Percentiles rank a stretch among this genome's conserved stretches.
These are phyloP conservation scores for Carcharodon carcharias DNA, from an alignment of 2,797 vertebrate species.

Conservation along the genomic window DNA sequence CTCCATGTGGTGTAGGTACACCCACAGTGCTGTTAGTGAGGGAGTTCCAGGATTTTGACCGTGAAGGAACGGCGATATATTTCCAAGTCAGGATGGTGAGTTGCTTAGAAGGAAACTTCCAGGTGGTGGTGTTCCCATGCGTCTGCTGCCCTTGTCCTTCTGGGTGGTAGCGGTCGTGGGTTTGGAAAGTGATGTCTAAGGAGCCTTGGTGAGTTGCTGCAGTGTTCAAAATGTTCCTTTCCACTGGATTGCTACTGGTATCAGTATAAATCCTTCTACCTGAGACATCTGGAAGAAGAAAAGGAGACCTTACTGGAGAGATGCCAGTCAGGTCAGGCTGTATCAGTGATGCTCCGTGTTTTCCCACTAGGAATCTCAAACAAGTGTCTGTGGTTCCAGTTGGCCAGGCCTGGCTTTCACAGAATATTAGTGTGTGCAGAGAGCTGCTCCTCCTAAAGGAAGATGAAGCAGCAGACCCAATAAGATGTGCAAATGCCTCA, in stretches of 20 bases:
- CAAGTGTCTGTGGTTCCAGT: not conserved
- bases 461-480: not conserved
- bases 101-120: too few species aligned
- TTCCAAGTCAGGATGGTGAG: too few species aligned
- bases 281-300: not conserved
- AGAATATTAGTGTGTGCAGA: not conserved
- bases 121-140: too few species aligned
- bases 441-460: not conserved
- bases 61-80: too few species aligned
- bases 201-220: too few species aligned
- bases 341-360: not conserved
- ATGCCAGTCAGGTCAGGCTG: not conserved
- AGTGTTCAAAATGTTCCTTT: not conserved
- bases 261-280: not conserved
- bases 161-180: too few species aligned
- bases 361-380: not conserved
- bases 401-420: not conserved
- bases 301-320: not conserved
- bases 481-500: not conserved
- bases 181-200: too few species aligned
- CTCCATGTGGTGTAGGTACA: too few species aligned
- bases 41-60: too few species aligned
- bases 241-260: not conserved
- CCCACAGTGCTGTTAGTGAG: too few species aligned
- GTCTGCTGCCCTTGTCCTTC: too few species aligned